phyloP scores from a whole-genome alignment of 2,113 vertebrate species.

The Callaeas wilsoni region DNA sequence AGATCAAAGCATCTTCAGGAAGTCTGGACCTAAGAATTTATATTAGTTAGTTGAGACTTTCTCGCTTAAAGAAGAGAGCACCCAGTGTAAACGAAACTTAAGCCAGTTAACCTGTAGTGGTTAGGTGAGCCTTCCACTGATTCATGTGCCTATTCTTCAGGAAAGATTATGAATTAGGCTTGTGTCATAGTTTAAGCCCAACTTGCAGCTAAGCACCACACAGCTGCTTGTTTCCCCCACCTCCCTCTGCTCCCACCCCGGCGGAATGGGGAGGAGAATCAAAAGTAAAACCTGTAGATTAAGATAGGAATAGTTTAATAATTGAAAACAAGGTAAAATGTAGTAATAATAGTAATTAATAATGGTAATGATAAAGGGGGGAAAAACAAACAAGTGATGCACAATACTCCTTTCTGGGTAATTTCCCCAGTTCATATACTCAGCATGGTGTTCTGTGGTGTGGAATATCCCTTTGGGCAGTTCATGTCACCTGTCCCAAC shows the following conservation, averaged over 20 bases:
- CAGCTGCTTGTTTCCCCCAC: not conserved
- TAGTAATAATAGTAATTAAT: not conserved
- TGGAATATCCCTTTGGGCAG: not conserved
- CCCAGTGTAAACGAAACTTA: not conserved
- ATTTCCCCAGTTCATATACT: not conserved
- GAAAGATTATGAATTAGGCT: not conserved
- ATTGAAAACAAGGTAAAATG: not conserved
- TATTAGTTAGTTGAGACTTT: not conserved
- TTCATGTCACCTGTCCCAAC: not conserved
- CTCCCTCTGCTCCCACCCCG: accelerated
- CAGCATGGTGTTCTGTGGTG: not conserved
- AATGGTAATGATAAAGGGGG: not conserved
- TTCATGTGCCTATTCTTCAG: not conserved
- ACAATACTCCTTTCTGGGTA: not conserved
- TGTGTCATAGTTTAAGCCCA: not conserved
- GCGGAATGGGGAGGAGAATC: not conserved
- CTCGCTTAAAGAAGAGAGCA: not conserved
- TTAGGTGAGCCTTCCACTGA: not conserved
- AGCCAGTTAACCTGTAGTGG: not conserved
- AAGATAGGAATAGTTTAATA: not conserved
- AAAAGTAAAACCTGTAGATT: not conserved
- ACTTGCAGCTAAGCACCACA: not conserved
- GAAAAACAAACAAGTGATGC: not conserved
- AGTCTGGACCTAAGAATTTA: accelerated
- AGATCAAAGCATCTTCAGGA: not conserved